A percentile compares a stretch with the other conserved stretches of the same genome.
Conservation (phyloP, 1,140 invertebrate species). For the Akabosia matsudoensis region DNA sequence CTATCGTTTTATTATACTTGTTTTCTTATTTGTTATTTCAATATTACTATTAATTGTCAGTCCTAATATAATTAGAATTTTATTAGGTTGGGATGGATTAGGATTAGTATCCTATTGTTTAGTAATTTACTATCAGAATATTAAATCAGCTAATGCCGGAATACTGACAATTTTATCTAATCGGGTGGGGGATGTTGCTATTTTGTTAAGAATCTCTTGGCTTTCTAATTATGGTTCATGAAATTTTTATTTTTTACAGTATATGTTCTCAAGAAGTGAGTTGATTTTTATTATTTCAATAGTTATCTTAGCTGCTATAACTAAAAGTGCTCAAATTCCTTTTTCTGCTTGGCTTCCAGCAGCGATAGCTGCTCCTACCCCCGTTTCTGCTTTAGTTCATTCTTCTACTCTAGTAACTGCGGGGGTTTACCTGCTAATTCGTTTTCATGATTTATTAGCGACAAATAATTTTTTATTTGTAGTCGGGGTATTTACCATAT, state of each 20-base stretch:
- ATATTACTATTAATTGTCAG: slow-evolving; percentile 67
- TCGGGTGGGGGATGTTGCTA: slow-evolving; percentile 60
- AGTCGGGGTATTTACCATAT: slow-evolving; percentile 57
- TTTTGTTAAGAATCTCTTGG: slow-evolving; percentile 59
- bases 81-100: slow-evolving; percentile 67
- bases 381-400: slow-evolving; percentile 69
- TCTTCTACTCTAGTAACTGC: slow-evolving; percentile 70
- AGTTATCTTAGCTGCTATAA: slow-evolving; percentile 59
- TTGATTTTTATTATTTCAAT: slow-evolving; percentile 54
- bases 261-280: slow-evolving; percentile 39
- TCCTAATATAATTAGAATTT: slow-evolving; percentile 64
- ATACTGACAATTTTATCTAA: slow-evolving; percentile 63
- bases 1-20: slow-evolving; percentile 59
- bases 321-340: slow-evolving; percentile 70
- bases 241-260: slow-evolving; percentile 53
- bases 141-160: slow-evolving; percentile 59
- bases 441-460: slow-evolving; percentile 53
- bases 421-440: slow-evolving; percentile 68
- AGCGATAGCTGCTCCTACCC: slow-evolving; percentile 66
- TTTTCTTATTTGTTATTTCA: slow-evolving; percentile 64
- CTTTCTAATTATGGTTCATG: slow-evolving; percentile 57
- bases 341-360: slow-evolving; percentile 67
- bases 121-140: slow-evolving; percentile 64
- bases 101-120: slow-evolving; percentile 65
- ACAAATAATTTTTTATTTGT: slow-evolving; percentile 53